A percentile compares a stretch with the other conserved stretches of the same genome.
These are phyloP conservation scores for Coenonympha glycerion DNA, from an alignment of 2,888 invertebrate species.

Conservation along the genomic window DNA sequence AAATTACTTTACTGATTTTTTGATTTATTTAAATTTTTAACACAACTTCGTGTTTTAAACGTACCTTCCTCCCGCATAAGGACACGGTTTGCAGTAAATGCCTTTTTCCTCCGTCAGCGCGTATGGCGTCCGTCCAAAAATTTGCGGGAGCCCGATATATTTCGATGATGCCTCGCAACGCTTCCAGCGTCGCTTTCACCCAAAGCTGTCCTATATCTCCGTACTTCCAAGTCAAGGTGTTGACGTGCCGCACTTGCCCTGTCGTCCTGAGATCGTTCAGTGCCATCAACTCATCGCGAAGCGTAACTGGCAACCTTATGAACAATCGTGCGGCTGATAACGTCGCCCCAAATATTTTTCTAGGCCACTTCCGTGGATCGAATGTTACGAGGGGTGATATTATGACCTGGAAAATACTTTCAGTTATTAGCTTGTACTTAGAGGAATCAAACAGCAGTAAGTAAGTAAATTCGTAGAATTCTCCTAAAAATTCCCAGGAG, in stretches of 20 bases:
- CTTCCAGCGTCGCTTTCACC: conserved; percentile 51
- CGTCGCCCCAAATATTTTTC: conserved; percentile 39
- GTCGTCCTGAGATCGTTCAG: conserved; percentile 48
- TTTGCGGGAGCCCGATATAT: conserved; percentile 58
- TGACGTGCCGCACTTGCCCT: conserved; percentile 48
- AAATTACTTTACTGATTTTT: too few species aligned
- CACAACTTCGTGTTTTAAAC: too few species aligned
- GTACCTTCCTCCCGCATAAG: conserved; percentile 81
- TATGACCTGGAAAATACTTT: conserved; percentile 46
- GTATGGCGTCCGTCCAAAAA: conserved; percentile 75
- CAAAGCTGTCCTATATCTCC: conserved; percentile 58
- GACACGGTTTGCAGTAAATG: conserved; percentile 79
- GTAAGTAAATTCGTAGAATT: too few species aligned
- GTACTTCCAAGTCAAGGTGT: conserved; percentile 64
- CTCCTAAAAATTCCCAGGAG: too few species aligned
- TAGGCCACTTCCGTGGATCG: conserved; percentile 67
- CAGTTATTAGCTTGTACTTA: not conserved
- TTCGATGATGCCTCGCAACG: conserved; percentile 48
- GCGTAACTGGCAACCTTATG: conserved; percentile 46
- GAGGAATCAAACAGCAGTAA: not conserved
- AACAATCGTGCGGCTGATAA: conserved; percentile 39
- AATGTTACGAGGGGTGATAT: conserved; percentile 61
- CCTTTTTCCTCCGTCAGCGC: conserved; percentile 71
- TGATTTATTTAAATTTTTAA: too few species aligned
- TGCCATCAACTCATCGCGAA: conserved; percentile 54